Evolutionary conservation across 2,888 invertebrate species (phyloP).

Genomic region (Leucophenga montana): DNA sequence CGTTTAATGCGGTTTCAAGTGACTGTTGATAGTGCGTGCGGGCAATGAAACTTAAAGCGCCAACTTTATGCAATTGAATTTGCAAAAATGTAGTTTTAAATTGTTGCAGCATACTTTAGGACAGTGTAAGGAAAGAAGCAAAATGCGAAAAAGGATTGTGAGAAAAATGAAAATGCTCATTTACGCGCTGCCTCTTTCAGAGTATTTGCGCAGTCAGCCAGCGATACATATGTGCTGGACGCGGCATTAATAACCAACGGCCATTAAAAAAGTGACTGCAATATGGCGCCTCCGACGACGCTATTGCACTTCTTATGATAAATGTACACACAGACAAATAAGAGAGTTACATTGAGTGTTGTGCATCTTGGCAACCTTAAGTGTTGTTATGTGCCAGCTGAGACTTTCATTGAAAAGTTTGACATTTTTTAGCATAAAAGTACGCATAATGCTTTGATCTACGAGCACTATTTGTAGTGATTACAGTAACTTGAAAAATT

Average conservation of each 20-base stretch:
- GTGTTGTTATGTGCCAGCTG: too few relatives aligned
- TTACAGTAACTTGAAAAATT: too few relatives aligned
- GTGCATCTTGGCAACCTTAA: too few relatives aligned
- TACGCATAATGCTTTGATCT: too few relatives aligned
- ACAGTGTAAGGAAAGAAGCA: not conserved
- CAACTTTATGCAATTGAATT: constrained; percentile 34
- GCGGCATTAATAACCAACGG: constrained; percentile 52
- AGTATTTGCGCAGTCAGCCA: constrained; percentile 28
- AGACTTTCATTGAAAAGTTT: too few relatives aligned
- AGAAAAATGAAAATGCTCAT: constrained; percentile 50
- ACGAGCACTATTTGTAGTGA: too few relatives aligned
- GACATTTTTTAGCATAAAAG: too few relatives aligned
- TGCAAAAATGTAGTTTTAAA: constrained; percentile 30
- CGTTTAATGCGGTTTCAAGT: constrained; percentile 12
- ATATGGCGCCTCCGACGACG: constrained; percentile 7
- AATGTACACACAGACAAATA: constrained; percentile 11
- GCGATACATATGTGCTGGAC: constrained; percentile 37
- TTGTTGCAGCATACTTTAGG: not conserved
- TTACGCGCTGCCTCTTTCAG: constrained; percentile 34
- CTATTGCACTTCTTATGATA: constrained; percentile 10
- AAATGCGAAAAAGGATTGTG: not conserved
- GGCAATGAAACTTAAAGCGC: constrained; percentile 33
- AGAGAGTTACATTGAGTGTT: too few relatives aligned
- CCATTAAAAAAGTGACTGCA: constrained; percentile 21
- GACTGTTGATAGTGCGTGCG: not conserved